Conservation (phyloP, 2,888 invertebrate genomes). For the Baronia brevicornis region DNA sequence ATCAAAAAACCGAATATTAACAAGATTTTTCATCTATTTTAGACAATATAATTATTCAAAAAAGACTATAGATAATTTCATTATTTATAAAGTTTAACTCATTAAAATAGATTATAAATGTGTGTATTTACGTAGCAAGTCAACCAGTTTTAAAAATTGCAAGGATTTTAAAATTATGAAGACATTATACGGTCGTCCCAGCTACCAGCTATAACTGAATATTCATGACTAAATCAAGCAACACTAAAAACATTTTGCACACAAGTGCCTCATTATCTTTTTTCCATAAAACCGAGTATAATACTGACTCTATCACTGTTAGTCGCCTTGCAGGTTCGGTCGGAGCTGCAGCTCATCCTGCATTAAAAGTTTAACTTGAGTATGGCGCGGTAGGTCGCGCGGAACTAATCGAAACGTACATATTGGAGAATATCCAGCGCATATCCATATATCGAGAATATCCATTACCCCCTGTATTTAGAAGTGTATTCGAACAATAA, state of each 20-base stretch:
- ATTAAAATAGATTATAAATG: no score
- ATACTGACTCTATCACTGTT: slow-evolving; percentile 8
- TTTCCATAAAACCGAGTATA: slow-evolving; percentile 8
- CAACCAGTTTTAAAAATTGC: no score
- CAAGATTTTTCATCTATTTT: no score
- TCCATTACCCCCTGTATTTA: no score
- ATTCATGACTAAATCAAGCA: slow-evolving; percentile 7
- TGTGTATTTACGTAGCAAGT: no score
- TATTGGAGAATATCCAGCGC: slow-evolving; percentile 3
- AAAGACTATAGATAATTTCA: no score
- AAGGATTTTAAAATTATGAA: no score
- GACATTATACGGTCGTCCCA: neutral
- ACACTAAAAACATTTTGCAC: slow-evolving; percentile 2
- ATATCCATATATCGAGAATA: no score
- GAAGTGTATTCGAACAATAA: slow-evolving; percentile 7
- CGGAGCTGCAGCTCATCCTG: slow-evolving; percentile 16
- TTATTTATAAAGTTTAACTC: no score
- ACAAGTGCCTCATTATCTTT: slow-evolving; percentile 3
- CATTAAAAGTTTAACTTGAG: slow-evolving; percentile 23
- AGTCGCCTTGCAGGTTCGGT: slow-evolving; percentile 14
- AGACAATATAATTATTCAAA: no score
- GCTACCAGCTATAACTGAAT: slow-evolving; percentile 7
- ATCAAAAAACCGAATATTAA: no score
- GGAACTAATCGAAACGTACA: slow-evolving; percentile 16
- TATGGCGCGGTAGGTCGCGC: slow-evolving; percentile 18